These are phyloP conservation scores for Salminus brasiliensis DNA, from an alignment of 2,113 vertebrate species.

Conservation along the genomic window DNA sequence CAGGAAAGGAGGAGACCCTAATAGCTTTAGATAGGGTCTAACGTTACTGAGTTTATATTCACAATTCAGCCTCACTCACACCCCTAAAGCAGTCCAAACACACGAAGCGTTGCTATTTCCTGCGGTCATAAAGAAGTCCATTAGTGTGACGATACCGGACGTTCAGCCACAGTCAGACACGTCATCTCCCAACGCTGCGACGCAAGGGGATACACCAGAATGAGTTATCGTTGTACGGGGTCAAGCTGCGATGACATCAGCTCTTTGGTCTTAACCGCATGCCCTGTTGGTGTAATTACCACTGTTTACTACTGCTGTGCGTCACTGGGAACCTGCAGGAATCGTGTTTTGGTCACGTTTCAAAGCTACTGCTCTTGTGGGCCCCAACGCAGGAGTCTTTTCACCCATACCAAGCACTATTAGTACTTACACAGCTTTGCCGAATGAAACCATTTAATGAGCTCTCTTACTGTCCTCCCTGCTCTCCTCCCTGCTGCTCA, in stretches of 20 bases:
- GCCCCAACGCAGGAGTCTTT: neutral
- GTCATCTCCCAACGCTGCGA: constrained; percentile 2
- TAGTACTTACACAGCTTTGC: neutral
- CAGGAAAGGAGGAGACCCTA: constrained; percentile 39
- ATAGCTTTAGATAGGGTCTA: constrained; percentile 13
- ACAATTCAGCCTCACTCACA: constrained; percentile 12
- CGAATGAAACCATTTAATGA: neutral
- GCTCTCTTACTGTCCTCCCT: neutral
- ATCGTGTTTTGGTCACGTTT: constrained; percentile 32
- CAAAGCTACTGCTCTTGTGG: neutral
- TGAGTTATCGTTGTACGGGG: constrained; percentile 27
- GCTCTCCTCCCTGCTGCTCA: neutral
- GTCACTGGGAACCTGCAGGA: constrained; percentile 3
- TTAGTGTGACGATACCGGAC: constrained; percentile 25
- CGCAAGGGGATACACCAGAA: neutral
- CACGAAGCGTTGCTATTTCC: neutral
- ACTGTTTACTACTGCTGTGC: constrained; percentile 8
- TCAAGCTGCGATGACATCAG: constrained; percentile 32
- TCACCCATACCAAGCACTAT: neutral
- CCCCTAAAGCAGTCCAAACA: neutral
- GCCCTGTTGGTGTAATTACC: constrained; percentile 31
- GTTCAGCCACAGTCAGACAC: neutral
- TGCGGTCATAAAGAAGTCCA: neutral
- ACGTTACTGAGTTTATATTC: constrained; percentile 9
- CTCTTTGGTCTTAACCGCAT: neutral